Conservation (phyloP, 2,888 invertebrate species). For the Phyto melanocephala region DNA sequence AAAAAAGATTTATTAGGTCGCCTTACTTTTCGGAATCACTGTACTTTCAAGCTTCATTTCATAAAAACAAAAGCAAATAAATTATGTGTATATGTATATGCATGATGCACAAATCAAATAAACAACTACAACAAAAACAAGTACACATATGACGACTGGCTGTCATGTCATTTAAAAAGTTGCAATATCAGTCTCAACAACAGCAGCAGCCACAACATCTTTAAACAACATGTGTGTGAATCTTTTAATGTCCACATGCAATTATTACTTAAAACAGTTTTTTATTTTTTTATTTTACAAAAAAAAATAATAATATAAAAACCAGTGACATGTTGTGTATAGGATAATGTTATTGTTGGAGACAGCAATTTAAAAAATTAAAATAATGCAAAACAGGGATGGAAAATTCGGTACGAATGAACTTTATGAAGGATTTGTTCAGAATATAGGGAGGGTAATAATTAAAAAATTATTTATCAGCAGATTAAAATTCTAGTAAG, state of each 20-base stretch:
- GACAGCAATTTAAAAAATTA: too few relatives aligned
- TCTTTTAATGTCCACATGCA: constrained; percentile 52
- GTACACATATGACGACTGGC: constrained; percentile 23
- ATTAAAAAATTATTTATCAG: too few relatives aligned
- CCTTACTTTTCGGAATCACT: constrained; percentile 1
- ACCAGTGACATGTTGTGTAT: constrained; percentile 51
- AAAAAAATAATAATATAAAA: constrained; percentile 9
- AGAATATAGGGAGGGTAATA: too few relatives aligned
- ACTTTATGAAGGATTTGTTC: too few relatives aligned
- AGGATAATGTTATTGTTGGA: constrained; percentile 22
- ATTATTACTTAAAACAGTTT: constrained; percentile 48
- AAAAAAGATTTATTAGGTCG: too few relatives aligned
- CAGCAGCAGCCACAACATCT: background rate
- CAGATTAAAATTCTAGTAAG: too few relatives aligned
- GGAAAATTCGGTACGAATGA: too few relatives aligned
- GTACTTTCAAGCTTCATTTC: constrained; percentile 19
- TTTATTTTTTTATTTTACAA: background rate
- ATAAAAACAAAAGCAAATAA: too few relatives aligned
- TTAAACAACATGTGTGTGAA: constrained; percentile 61
- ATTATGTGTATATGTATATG: too few relatives aligned
- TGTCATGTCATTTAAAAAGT: constrained; percentile 47
- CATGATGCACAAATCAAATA: too few relatives aligned
- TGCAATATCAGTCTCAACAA: constrained; percentile 31
- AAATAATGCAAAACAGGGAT: too few relatives aligned
- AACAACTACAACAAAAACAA: too few relatives aligned